A percentile compares a stretch with the other conserved stretches of the same genome.
phyloP scores from a whole-genome alignment of 1,140 invertebrate species.

The Paralvinella palmiformis region DNA sequence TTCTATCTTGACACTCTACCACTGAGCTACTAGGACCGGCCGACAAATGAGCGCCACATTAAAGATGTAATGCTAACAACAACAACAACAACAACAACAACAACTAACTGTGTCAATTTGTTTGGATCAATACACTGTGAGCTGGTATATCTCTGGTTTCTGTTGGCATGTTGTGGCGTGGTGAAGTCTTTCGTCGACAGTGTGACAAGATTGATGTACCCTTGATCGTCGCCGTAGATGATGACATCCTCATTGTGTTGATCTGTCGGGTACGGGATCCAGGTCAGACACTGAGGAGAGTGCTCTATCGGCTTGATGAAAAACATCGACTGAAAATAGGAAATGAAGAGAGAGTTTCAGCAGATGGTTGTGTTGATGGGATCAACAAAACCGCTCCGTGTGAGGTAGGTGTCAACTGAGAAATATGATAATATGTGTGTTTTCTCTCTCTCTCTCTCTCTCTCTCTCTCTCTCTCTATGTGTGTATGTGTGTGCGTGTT shows the following conservation, averaged over 20 bases:
- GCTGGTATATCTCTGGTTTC: too few species aligned
- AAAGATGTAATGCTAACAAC: too few species aligned
- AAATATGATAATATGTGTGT: too few species aligned
- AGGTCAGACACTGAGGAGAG: constrained; percentile 41
- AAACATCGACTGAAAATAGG: constrained; percentile 35
- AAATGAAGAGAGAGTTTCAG: background rate
- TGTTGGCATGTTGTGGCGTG: too few species aligned
- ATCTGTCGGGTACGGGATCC: constrained; percentile 22
- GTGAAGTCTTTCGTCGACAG: constrained; percentile 42
- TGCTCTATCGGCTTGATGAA: constrained; percentile 44
- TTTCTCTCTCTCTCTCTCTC: too few species aligned
- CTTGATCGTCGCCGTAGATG: constrained; percentile 46
- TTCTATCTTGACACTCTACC: too few species aligned
- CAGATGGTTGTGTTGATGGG: background rate
- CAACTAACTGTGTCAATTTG: too few species aligned
- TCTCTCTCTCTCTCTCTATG: too few species aligned
- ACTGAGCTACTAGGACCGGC: too few species aligned
- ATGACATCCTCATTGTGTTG: constrained; percentile 38
- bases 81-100: too few species aligned
- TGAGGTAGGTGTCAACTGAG: background rate
- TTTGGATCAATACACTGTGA: too few species aligned
- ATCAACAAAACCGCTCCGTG: background rate
- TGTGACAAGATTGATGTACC: constrained; percentile 42
- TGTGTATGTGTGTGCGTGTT: background rate
- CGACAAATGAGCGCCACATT: too few species aligned